Evolutionary conservation across 2,113 vertebrate genomes (phyloP).

Genomic region (Tetraodon nigroviridis): DNA sequence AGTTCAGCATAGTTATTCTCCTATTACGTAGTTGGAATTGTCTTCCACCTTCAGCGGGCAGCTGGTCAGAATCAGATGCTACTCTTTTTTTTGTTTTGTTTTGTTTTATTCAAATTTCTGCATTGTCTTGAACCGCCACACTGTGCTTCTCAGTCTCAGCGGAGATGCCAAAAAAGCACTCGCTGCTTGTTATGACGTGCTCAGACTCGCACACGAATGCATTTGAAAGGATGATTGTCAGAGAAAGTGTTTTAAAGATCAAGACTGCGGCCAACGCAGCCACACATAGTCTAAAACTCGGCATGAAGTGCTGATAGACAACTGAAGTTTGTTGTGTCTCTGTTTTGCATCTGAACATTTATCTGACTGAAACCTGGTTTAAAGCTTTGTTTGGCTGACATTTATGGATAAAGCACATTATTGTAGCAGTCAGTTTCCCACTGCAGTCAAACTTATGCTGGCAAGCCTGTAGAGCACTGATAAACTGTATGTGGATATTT

Average conservation of each 20-base stretch:
- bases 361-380: not conserved
- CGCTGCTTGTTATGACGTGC: slow-evolving; percentile 36
- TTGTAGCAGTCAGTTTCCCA: not conserved
- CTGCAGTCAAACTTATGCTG: not conserved
- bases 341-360: slow-evolving; percentile 5
- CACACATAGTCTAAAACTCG: too few relatives aligned
- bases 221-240: not conserved
- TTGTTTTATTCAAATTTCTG: slow-evolving; percentile 23
- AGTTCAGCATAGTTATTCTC: slow-evolving; percentile 25
- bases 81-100: slow-evolving; percentile 20
- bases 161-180: slow-evolving; percentile 11
- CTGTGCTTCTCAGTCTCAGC: slow-evolving; percentile 9
- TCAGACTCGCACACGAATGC: not conserved
- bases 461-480: slow-evolving; percentile 27
- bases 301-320: too few relatives aligned
- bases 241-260: not conserved
- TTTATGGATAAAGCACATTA: not conserved
- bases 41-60: slow-evolving; percentile 15
- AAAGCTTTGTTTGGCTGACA: not conserved
- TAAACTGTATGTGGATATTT: slow-evolving; percentile 40
- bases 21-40: slow-evolving; percentile 5
- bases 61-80: not conserved
- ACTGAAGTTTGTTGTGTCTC: not conserved
- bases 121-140: slow-evolving; percentile 11
- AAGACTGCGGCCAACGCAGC: too few relatives aligned